A percentile compares a stretch with the other conserved stretches of the same genome.
Conservation (phyloP, 2,113 vertebrate species). For the Pelmatolapia mariae region DNA sequence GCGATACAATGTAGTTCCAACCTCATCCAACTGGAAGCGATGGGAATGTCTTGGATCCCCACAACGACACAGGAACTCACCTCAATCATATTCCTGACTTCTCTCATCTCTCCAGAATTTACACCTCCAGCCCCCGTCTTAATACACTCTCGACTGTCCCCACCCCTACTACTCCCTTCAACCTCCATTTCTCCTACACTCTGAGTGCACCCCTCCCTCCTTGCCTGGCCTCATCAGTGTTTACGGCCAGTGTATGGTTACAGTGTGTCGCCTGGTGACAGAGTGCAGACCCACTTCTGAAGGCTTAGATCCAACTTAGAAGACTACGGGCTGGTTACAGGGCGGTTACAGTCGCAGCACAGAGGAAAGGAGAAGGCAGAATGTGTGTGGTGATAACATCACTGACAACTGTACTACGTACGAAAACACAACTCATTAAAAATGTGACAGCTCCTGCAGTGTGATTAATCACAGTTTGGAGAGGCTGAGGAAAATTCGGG, state of each 20-base stretch:
- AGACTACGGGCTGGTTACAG: slow-evolving; percentile 18
- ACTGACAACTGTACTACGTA: slow-evolving; percentile 23
- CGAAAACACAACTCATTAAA: slow-evolving; percentile 51
- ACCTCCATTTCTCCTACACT: neutral
- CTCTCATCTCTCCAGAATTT: neutral
- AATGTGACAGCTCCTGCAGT: slow-evolving; percentile 27
- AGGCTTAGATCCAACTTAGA: slow-evolving; percentile 36
- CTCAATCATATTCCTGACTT: neutral
- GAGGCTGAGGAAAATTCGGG: neutral
- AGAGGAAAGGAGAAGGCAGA: neutral
- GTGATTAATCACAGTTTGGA: slow-evolving; percentile 40
- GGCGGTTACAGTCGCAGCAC: neutral
- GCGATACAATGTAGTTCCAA: neutral
- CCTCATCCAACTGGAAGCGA: neutral
- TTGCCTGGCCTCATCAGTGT: slow-evolving; percentile 29
- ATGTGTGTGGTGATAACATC: slow-evolving; percentile 23
- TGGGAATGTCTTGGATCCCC: neutral
- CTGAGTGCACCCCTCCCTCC: neutral
- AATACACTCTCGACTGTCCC: neutral
- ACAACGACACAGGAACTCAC: neutral
- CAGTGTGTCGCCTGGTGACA: slow-evolving; percentile 56
- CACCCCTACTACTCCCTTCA: neutral
- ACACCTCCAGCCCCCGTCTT: neutral
- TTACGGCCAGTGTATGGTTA: slow-evolving; percentile 59
- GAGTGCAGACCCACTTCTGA: slow-evolving; percentile 57